Evolutionary conservation across 37 sponge, comb jelly and placozoan species (phyloP), one percentile per base, ranked within the genome.

Genomic region (Ianthella basta): DNA sequence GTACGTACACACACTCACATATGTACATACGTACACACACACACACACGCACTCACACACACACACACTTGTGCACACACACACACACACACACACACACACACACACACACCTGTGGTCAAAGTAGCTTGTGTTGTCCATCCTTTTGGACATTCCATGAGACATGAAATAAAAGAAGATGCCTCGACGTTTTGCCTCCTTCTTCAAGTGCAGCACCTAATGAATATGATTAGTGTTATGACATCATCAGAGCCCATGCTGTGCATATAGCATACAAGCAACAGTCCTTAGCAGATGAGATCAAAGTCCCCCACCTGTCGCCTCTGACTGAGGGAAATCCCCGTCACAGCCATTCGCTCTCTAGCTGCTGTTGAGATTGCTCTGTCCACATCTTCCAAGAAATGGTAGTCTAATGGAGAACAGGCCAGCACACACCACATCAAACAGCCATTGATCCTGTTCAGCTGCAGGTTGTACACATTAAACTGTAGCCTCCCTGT

Each of bases 321-420:
- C 30, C 35, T 75, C 40, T 33, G 56, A 5, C n/a, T 27, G 0
- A 44, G 59, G 16, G 30, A 15, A 53, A 32, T 41, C 55, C 59
- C 70, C 15, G 35, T 65, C 19, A 24, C n/a, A 19, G 59, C 56
- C 4, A 30, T 20, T 29, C 66, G 79, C 39, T 70, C 35, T 82
- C 72, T 86, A 24, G 18, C 36, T 0, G 78, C 40, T 27, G 86
- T 65, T 34, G 87, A 85, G 15, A 85, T 73, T 39, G n/a, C 23
- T 32, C 88, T 80, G 19, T 55, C 54, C 5, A 87, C 91, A 56
- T 90, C 94, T 53, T 93, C 94, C 77, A 93, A 40, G 72, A 93
- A 93, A 19, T 87, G 55, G 50, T 93, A 93, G 72, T 93, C 94
- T 93, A 59, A 19, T 80, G 14, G 15, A 23, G 33, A 19, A 39